A percentile compares a stretch with the other conserved stretches of the same genome.
Evolutionary conservation across 2,797 vertebrate species (phyloP).

Genomic region (Tapera naevia): DNA sequence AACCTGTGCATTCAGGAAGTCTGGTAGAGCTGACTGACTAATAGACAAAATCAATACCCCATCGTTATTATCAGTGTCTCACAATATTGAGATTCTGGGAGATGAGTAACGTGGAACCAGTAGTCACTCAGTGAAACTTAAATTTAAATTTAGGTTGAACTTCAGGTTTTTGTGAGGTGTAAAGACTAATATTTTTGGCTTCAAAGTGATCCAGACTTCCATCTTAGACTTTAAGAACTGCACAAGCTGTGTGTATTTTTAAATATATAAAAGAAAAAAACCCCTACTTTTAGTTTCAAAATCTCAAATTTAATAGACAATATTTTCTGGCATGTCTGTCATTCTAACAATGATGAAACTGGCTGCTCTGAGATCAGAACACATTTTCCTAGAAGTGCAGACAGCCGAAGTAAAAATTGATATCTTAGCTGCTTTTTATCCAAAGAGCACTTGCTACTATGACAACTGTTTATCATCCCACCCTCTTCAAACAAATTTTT

Average conservation of each 20-base stretch:
- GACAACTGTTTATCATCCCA: not conserved
- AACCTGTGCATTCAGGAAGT: not conserved
- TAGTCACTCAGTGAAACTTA: accelerated
- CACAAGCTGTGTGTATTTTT: not conserved
- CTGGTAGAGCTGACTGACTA: not conserved
- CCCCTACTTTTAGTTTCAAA: not conserved
- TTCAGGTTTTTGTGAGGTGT: not conserved
- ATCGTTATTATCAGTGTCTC: not conserved
- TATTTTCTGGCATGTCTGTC: not conserved
- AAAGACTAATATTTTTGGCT: not conserved
- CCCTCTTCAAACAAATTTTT: not conserved
- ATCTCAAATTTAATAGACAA: not conserved
- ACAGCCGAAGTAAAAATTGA: not conserved
- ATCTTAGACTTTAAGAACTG: not conserved
- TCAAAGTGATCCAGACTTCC: not conserved
- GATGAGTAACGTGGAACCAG: not conserved
- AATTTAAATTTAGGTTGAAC: not conserved
- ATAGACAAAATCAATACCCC: not conserved
- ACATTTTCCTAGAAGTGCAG: not conserved
- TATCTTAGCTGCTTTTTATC: not conserved
- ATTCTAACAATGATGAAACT: not conserved
- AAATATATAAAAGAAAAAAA: not conserved
- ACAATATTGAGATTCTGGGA: not conserved
- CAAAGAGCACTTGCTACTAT: not conserved
- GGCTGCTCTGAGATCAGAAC: not conserved